Evolutionary conservation across 2,113 vertebrate genomes (phyloP).

Genomic region (Gobiocypris rarus): DNA sequence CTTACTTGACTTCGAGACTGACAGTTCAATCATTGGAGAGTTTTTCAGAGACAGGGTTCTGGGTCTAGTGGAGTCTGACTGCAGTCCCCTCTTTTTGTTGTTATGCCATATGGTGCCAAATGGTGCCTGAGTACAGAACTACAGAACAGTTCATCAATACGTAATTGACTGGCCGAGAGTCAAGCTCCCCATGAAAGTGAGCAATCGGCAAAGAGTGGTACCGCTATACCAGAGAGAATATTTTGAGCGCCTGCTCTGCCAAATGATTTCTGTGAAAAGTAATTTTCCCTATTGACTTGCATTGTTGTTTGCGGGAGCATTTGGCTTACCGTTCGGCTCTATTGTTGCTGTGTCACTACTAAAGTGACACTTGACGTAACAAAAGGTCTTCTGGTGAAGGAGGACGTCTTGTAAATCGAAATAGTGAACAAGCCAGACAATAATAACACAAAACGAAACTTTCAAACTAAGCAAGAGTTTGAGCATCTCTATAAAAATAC

Average conservation of each 20-base stretch:
- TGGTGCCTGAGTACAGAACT: conserved; percentile 64
- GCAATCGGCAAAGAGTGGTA: conserved; percentile 62
- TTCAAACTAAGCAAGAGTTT: conserved; percentile 1
- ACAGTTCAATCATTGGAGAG: conserved; percentile 51
- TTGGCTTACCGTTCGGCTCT: conserved; percentile 19
- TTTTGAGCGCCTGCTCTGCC: conserved; percentile 36
- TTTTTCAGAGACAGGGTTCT: conserved; percentile 41
- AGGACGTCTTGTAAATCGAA: neutral
- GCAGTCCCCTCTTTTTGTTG: conserved; percentile 57
- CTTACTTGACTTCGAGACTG: conserved; percentile 20
- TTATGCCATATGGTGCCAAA: conserved; percentile 58
- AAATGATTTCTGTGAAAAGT: conserved; percentile 46
- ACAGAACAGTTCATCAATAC: conserved; percentile 71
- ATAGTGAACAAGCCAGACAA: neutral
- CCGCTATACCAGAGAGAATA: conserved; percentile 46
- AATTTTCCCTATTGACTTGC: conserved; percentile 47
- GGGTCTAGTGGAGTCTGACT: conserved; percentile 52
- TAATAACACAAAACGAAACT: neutral
- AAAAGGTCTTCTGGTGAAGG: conserved; percentile 5
- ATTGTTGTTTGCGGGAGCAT: conserved; percentile 33
- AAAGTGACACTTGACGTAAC: conserved; percentile 14
- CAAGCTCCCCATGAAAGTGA: conserved; percentile 62
- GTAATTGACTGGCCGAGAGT: conserved; percentile 68
- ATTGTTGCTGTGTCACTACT: conserved; percentile 18
- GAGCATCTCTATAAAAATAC: neutral